phyloP scores from a whole-genome alignment of 2,797 vertebrate species.

The Anableps anableps region DNA sequence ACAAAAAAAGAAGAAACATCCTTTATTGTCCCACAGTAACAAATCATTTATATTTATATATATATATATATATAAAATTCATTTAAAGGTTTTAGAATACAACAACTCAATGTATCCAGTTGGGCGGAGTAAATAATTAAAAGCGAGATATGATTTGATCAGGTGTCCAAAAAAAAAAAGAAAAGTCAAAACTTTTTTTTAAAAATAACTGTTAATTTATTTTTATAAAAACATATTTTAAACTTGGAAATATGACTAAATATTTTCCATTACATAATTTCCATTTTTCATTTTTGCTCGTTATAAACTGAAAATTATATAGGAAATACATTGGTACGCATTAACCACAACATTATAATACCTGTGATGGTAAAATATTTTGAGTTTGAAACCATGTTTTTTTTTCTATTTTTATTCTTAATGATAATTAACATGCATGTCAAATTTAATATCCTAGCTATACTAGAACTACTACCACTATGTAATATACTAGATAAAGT shows the following conservation, averaged over 20 bases:
- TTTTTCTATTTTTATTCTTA: neutral
- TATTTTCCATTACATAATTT: neutral
- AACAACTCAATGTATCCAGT: neutral
- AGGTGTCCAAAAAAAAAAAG: neutral
- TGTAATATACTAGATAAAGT: neutral
- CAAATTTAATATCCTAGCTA: neutral
- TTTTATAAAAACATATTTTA: neutral
- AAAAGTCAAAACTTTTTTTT: neutral
- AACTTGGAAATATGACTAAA: neutral
- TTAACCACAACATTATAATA: neutral
- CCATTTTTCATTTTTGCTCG: neutral
- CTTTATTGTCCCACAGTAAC: too few species aligned
- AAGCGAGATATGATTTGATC: neutral
- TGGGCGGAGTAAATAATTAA: neutral
- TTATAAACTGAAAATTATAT: neutral
- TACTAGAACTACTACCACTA: neutral
- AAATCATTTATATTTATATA: too few species aligned
- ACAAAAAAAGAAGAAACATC: neutral
- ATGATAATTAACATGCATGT: neutral
- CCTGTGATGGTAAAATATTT: neutral
- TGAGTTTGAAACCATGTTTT: neutral
- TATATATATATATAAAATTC: too few species aligned
- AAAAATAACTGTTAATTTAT: neutral
- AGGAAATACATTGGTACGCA: neutral
- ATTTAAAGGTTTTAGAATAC: neutral